Percentiles rank a stretch among this genome's conserved stretches.
phyloP scores from a whole-genome alignment of 2,888 invertebrate genomes.

The Hypolimnas misippus region DNA sequence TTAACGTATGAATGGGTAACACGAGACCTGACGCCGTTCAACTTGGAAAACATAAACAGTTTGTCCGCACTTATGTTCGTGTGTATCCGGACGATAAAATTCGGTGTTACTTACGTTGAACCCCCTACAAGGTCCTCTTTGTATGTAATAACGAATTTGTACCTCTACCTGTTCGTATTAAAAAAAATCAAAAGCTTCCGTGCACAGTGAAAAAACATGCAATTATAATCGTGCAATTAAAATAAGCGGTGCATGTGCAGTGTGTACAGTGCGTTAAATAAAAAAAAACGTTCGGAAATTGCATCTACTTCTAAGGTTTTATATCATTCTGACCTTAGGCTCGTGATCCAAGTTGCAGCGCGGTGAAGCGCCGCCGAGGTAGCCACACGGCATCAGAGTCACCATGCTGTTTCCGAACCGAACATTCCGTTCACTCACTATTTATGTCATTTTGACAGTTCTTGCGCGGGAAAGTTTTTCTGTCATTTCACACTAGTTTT shows the following conservation, averaged over 20 bases:
- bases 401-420: slow-evolving; percentile 77
- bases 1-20: slow-evolving; percentile 81
- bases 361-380: slow-evolving; percentile 84
- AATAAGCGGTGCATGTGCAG: slow-evolving; percentile 23
- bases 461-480: slow-evolving; percentile 67
- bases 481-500: slow-evolving; percentile 67
- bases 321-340: slow-evolving; percentile 72
- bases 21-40: slow-evolving; percentile 67
- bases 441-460: slow-evolving; percentile 73
- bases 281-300: slow-evolving; percentile 28
- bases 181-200: slow-evolving; percentile 5
- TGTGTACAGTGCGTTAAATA: slow-evolving; percentile 23
- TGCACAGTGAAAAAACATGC: slow-evolving; percentile 21
- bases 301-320: slow-evolving; percentile 29
- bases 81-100: slow-evolving; percentile 67
- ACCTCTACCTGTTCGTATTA: slow-evolving; percentile 11
- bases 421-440: slow-evolving; percentile 60
- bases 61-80: slow-evolving; percentile 58
- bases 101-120: slow-evolving; percentile 61
- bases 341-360: slow-evolving; percentile 81
- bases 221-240: slow-evolving; percentile 22
- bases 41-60: slow-evolving; percentile 75
- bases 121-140: not conserved
- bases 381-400: slow-evolving; percentile 87
- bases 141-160: not conserved